These are phyloP conservation scores for Scrobipalpa atriplicella DNA, from an alignment of 2,888 invertebrate species.

Conservation along the genomic window DNA sequence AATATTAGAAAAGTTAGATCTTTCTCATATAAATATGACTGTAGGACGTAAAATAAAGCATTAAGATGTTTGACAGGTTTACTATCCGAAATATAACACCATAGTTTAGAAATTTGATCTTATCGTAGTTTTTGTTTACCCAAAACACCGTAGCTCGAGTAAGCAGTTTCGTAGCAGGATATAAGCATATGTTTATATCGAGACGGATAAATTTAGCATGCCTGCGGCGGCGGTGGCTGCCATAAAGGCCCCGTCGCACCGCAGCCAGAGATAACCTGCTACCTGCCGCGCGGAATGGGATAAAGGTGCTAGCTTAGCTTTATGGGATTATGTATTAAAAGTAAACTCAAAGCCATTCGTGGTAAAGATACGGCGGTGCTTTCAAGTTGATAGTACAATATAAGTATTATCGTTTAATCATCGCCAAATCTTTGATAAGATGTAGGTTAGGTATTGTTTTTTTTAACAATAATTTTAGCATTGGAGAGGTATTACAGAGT, in stretches of 20 bases:
- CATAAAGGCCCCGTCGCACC: slow-evolving; percentile 10
- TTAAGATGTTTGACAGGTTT: no score
- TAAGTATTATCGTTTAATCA: no score
- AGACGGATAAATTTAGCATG: slow-evolving; percentile 13
- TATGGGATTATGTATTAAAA: slow-evolving; percentile 1
- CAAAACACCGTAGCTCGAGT: not conserved
- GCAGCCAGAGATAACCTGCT: slow-evolving; percentile 17
- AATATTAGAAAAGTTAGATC: not conserved
- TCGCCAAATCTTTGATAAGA: no score
- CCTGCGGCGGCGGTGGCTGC: not conserved
- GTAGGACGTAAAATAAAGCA: no score
- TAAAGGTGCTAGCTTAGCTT: not conserved
- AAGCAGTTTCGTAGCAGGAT: not conserved
- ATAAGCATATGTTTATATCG: not conserved
- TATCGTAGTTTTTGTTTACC: not conserved
- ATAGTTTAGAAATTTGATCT: not conserved
- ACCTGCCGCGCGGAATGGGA: slow-evolving; percentile 8
- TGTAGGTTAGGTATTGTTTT: no score
- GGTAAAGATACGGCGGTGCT: not conserved
- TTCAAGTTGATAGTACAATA: no score
- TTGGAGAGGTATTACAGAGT: no score
- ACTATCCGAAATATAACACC: no score
- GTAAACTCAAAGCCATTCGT: not conserved
- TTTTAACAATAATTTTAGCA: no score
- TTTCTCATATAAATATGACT: no score